A percentile compares a stretch with the other conserved stretches of the same genome.
Conservation (phyloP, 1,140 invertebrate genomes). For the Nautilus pompilius region DNA sequence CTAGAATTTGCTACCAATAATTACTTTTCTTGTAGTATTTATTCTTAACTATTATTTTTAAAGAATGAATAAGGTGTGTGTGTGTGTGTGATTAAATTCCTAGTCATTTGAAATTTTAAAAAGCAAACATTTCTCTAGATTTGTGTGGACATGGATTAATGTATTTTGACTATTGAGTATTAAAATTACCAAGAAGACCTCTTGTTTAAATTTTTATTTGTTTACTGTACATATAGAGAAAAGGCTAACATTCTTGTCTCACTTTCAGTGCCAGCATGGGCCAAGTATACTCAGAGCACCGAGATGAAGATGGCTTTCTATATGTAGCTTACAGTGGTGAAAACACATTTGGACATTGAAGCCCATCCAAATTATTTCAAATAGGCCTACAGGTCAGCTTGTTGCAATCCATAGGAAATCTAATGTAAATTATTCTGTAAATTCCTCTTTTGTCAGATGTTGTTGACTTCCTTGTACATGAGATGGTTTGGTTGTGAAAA, state of each 20-base stretch:
- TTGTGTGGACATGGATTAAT: background rate
- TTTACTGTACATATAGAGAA: background rate
- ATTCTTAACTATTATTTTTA: background rate
- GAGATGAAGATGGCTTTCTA: slow-evolving; percentile 60
- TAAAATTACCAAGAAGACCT: background rate
- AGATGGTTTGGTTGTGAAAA: too few relatives aligned
- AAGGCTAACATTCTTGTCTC: slow-evolving; percentile 3
- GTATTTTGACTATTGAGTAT: background rate
- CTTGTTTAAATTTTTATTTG: too few relatives aligned
- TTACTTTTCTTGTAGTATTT: slow-evolving; percentile 4
- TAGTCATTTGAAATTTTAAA: too few relatives aligned
- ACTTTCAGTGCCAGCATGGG: slow-evolving; percentile 57
- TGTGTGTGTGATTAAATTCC: too few relatives aligned
- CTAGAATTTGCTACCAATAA: background rate
- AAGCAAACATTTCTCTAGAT: too few relatives aligned
- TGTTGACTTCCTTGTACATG: too few relatives aligned
- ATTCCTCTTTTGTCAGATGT: too few relatives aligned
- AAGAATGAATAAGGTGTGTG: too few relatives aligned
- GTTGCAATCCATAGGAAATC: too few relatives aligned
- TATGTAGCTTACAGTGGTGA: slow-evolving; percentile 60
- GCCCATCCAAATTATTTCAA: background rate
- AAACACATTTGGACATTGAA: slow-evolving; percentile 52
- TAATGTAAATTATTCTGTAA: too few relatives aligned
- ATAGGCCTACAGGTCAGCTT: background rate
- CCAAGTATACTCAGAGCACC: slow-evolving; percentile 57